phyloP scores from a whole-genome alignment of 2,113 vertebrate genomes.

The Typhlomys cinereus region DNA sequence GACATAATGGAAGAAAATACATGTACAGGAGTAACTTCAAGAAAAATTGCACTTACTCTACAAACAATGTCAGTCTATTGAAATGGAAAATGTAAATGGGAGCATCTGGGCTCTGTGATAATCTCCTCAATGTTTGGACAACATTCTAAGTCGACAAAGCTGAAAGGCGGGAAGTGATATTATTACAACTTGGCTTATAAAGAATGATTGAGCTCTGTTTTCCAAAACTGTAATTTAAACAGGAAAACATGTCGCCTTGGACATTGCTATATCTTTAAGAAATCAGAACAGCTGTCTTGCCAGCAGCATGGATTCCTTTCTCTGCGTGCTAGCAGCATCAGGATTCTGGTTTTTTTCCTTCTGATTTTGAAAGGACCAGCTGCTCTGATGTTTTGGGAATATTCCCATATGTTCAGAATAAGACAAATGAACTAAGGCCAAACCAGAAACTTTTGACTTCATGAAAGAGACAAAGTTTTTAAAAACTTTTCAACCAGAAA shows the following conservation, averaged over 20 bases:
- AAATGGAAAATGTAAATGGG: slow-evolving; percentile 29
- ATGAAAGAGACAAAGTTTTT: slow-evolving; percentile 64
- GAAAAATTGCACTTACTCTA: background rate
- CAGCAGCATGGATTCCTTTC: slow-evolving; percentile 41
- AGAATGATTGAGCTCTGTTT: slow-evolving; percentile 58
- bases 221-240: slow-evolving; percentile 66
- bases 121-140: slow-evolving; percentile 46
- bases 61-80: background rate
- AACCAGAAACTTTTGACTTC: slow-evolving; percentile 71
- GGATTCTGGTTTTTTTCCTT: background rate
- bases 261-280: slow-evolving; percentile 9
- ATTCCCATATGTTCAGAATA: slow-evolving; percentile 74
- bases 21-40: background rate
- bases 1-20: background rate
- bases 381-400: slow-evolving; percentile 68
- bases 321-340: slow-evolving; percentile 45
- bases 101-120: slow-evolving; percentile 15
- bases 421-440: slow-evolving; percentile 68
- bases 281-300: slow-evolving; percentile 67
- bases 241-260: slow-evolving; percentile 58
- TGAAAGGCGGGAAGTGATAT: slow-evolving; percentile 37
- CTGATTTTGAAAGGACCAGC: slow-evolving; percentile 61
- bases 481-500: slow-evolving; percentile 70
- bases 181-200: slow-evolving; percentile 47
- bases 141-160: slow-evolving; percentile 57